Conservation (phyloP, 2,113 vertebrate species). For the Arenaria interpres region DNA sequence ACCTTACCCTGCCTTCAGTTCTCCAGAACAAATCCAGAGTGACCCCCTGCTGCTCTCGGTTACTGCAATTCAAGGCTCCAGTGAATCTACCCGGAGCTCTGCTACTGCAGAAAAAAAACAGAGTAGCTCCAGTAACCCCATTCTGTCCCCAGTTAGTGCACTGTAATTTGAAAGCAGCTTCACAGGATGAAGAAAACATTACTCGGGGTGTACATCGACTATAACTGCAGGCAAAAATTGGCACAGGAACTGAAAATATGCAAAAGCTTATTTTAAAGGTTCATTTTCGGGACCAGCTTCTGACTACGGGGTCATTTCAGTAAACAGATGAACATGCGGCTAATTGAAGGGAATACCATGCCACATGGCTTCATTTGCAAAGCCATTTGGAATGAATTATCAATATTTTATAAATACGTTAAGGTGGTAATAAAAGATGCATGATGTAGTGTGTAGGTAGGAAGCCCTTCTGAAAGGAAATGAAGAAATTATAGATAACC, state of each 20-base stretch:
- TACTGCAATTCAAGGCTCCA: not conserved
- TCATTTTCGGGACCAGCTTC: not conserved
- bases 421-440: slow-evolving; percentile 77
- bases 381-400: slow-evolving; percentile 63
- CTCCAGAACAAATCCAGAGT: not conserved
- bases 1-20: not conserved
- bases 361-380: slow-evolving; percentile 42
- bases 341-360: slow-evolving; percentile 48
- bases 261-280: not conserved
- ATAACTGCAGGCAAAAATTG: not conserved
- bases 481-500: slow-evolving; percentile 69
- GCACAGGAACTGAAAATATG: not conserved
- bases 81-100: not conserved
- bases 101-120: not conserved
- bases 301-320: not conserved
- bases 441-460: slow-evolving; percentile 68
- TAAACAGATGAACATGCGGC: not conserved
- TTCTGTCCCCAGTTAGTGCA: slow-evolving; percentile 2
- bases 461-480: slow-evolving; percentile 64
- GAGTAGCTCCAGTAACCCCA: slow-evolving; percentile 8
- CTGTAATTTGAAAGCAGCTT: not conserved
- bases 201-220: not conserved
- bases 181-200: not conserved
- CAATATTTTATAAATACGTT: slow-evolving; percentile 77
- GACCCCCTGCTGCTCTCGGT: not conserved